Evolutionary conservation across 2,888 invertebrate genomes (phyloP).

Genomic region (Osmoderma eremita): DNA sequence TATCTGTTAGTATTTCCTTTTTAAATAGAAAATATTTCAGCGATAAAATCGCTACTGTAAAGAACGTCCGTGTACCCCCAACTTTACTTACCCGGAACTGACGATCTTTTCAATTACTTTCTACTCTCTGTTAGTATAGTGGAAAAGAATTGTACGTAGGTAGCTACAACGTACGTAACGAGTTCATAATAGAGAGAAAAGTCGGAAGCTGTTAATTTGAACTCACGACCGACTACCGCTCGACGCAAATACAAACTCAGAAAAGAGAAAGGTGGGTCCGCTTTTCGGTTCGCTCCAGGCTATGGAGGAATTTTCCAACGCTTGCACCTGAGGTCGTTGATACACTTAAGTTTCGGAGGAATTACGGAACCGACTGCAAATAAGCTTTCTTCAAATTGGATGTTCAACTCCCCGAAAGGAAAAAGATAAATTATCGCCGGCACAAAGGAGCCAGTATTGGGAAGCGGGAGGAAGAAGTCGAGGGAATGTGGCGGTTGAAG

Average conservation of each 20-base stretch:
- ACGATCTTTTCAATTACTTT: no score
- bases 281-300: conserved; percentile 26
- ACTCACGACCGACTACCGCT: neutral
- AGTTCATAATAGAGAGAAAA: conserved; percentile 6
- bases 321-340: conserved; percentile 57
- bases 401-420: conserved; percentile 57
- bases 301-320: conserved; percentile 53
- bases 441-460: conserved; percentile 11
- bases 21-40: no score
- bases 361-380: conserved; percentile 53
- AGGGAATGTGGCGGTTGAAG: neutral
- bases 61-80: no score
- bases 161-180: neutral
- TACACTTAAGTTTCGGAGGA: conserved; percentile 50
- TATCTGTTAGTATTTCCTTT: no score
- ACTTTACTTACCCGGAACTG: no score
- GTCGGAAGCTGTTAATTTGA: conserved; percentile 14
- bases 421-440: conserved; percentile 59
- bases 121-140: no score
- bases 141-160: no score
- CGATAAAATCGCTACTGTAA: no score
- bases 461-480: neutral
- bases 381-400: conserved; percentile 60
- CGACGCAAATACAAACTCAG: neutral
- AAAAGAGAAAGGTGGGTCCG: conserved; percentile 39